phyloP scores from a whole-genome alignment of 2,888 invertebrate species.

The Sinodicranocentrus sp. region DNA sequence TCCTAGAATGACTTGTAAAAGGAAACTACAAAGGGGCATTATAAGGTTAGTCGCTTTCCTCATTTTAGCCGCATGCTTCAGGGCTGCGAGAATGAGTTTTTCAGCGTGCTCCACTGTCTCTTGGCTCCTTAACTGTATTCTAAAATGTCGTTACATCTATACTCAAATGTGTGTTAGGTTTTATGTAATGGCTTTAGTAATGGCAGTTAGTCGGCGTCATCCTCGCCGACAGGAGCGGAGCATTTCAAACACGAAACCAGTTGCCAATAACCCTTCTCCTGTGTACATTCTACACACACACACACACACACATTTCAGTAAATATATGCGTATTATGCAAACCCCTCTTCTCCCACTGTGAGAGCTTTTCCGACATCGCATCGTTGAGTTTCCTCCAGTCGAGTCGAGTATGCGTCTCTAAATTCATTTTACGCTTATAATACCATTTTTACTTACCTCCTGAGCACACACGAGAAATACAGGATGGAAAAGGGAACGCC shows the following conservation, averaged over 20 bases:
- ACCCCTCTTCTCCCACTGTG: too few relatives aligned
- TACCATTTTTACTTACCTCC: background rate
- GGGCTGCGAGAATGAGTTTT: conserved; percentile 49
- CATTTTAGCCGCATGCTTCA: conserved; percentile 59
- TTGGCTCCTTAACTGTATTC: conserved; percentile 51
- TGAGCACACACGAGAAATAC: too few relatives aligned
- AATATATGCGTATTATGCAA: too few relatives aligned
- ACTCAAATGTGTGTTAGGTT: conserved; percentile 54
- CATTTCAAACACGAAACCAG: conserved; percentile 33
- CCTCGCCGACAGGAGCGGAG: conserved; percentile 8
- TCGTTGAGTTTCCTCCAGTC: too few relatives aligned
- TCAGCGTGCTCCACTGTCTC: conserved; percentile 8
- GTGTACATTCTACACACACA: too few relatives aligned
- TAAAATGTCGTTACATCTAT: conserved; percentile 55
- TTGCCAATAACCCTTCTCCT: conserved; percentile 43
- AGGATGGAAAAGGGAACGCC: too few relatives aligned
- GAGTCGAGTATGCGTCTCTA: conserved; percentile 35
- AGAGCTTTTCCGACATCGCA: too few relatives aligned
- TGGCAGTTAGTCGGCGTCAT: conserved; percentile 49
- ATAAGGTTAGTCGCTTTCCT: conserved; percentile 44
- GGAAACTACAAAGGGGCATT: conserved; percentile 56
- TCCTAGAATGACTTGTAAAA: conserved; percentile 65
- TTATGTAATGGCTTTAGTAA: conserved; percentile 51
- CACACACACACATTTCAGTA: too few relatives aligned
- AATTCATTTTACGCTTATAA: conserved; percentile 62